Conservation (phyloP, 2,888 invertebrate genomes). For the Leucophora obtusa region DNA sequence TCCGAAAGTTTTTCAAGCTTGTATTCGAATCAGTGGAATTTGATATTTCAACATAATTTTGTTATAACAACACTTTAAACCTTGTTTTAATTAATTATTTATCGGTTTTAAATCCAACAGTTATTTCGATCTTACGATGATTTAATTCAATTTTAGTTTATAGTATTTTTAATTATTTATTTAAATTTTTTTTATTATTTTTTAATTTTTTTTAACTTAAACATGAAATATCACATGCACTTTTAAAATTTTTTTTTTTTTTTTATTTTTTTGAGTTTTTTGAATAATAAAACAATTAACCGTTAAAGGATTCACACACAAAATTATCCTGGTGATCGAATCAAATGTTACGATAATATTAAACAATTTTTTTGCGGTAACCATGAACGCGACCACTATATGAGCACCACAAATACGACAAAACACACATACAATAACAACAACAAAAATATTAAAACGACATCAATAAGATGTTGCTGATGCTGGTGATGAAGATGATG, state of each 20-base stretch:
- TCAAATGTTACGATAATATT: constrained; percentile 78
- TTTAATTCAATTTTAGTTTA: neutral
- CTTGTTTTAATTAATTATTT: neutral
- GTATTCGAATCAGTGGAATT: neutral
- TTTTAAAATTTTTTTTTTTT: constrained; percentile 5
- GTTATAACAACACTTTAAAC: neutral
- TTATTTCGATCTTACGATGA: neutral
- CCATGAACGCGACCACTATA: constrained; percentile 78
- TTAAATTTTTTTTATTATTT: constrained; percentile 4
- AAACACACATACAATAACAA: constrained; percentile 23
- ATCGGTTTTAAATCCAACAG: no score
- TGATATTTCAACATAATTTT: neutral
- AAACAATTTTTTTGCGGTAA: constrained; percentile 79
- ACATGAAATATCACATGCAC: constrained; percentile 24
- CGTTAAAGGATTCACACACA: constrained; percentile 30
- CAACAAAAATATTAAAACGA: constrained; percentile 47
- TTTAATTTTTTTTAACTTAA: neutral
- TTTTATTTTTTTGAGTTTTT: constrained; percentile 2
- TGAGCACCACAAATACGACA: constrained; percentile 71
- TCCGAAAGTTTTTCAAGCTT: no score
- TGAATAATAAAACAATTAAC: constrained; percentile 24
- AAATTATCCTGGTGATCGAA: constrained; percentile 74
- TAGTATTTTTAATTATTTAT: neutral
- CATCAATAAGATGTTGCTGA: constrained; percentile 54
- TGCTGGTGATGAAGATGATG: constrained; percentile 56